Conservation (phyloP, 2,113 vertebrate genomes). For the Scomber scombrus region DNA sequence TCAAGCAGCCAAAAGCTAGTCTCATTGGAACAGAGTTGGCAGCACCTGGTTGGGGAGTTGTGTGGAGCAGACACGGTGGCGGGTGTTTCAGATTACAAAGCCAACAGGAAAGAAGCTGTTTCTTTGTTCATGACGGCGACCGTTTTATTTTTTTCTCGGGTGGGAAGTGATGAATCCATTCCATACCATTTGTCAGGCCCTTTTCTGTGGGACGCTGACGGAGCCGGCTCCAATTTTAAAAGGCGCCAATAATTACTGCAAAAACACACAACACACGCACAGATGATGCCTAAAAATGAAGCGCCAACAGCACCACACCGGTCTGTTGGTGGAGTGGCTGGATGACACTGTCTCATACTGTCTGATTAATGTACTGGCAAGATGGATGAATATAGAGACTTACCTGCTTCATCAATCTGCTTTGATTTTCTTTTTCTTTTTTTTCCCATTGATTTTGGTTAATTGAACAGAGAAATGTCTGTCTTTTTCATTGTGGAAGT, state of each 20-base stretch:
- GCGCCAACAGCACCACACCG: slow-evolving; percentile 15
- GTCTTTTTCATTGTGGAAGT: background rate
- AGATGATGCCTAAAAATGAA: slow-evolving; percentile 16
- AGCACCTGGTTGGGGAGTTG: slow-evolving; percentile 43
- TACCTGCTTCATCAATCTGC: slow-evolving; percentile 37
- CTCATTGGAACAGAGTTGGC: slow-evolving; percentile 34
- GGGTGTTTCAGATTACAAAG: slow-evolving; percentile 37
- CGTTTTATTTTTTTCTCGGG: slow-evolving; percentile 17
- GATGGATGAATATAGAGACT: slow-evolving; percentile 25
- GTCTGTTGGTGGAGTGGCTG: slow-evolving; percentile 2
- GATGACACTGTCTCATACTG: slow-evolving; percentile 45
- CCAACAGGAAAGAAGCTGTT: slow-evolving; percentile 47
- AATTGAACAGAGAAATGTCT: slow-evolving; percentile 18
- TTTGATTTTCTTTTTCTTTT: background rate
- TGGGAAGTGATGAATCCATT: slow-evolving; percentile 44
- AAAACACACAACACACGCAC: slow-evolving; percentile 29
- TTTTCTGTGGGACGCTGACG: slow-evolving; percentile 19
- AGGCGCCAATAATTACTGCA: slow-evolving; percentile 42
- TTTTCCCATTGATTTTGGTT: background rate
- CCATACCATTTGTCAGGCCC: slow-evolving; percentile 33
- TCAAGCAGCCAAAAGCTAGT: slow-evolving; percentile 25
- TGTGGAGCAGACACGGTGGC: slow-evolving; percentile 14
- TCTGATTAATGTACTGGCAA: slow-evolving; percentile 48
- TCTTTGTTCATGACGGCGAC: slow-evolving; percentile 48
- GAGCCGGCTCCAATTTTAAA: slow-evolving; percentile 34